phyloP scores from a whole-genome alignment of 2,113 vertebrate species.

The Pterocles orientalis region DNA sequence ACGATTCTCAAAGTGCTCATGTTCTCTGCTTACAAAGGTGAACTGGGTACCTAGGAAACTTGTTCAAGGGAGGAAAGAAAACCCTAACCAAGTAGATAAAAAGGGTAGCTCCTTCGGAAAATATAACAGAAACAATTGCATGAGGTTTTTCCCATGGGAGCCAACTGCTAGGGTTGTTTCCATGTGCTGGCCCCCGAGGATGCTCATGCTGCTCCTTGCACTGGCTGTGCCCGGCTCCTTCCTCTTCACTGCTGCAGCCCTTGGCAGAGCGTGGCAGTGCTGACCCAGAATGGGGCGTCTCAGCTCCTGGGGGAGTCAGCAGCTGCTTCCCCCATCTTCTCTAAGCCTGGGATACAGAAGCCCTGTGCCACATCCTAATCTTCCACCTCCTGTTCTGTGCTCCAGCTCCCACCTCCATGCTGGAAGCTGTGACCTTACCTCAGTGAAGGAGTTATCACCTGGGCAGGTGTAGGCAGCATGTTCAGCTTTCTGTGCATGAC shows the following conservation, averaged over 20 bases:
- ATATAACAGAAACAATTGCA: neutral
- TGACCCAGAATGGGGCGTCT: fast-evolving
- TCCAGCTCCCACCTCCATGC: neutral
- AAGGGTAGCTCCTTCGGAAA: neutral
- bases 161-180: neutral
- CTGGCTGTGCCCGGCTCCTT: neutral
- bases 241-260: neutral
- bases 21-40: neutral
- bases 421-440: neutral
- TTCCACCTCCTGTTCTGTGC: fast-evolving
- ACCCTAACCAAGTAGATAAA: neutral
- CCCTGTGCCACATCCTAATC: neutral
- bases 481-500: neutral
- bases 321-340: neutral
- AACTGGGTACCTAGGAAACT: neutral
- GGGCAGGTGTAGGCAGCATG: neutral
- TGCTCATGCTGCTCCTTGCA: neutral
- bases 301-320: neutral
- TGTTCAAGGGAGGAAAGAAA: neutral
- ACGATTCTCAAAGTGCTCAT: neutral
- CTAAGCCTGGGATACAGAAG: neutral
- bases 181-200: fast-evolving
- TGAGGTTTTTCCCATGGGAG: neutral
- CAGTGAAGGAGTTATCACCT: fast-evolving
- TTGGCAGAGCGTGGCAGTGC: neutral